Evolutionary conservation across 2,888 invertebrate genomes (phyloP).

Genomic region (Phaonia tiefii): DNA sequence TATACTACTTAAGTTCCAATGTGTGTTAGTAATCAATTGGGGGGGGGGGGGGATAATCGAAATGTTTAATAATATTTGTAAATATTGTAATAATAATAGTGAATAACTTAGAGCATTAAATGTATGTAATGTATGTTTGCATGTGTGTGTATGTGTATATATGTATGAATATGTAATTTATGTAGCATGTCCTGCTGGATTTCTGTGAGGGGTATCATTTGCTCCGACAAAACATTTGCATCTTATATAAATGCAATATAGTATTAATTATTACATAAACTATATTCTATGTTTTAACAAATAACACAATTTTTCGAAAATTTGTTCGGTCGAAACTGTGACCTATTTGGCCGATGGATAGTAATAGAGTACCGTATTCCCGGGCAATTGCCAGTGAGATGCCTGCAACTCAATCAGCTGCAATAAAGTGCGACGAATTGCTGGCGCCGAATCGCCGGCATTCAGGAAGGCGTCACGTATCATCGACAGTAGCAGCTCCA

Average conservation of each 20-base stretch:
- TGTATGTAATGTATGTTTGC: not conserved
- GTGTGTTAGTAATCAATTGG: constrained; percentile 23
- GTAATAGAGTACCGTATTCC: constrained; percentile 94
- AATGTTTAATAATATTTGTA: constrained; percentile 6
- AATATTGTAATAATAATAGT: no score
- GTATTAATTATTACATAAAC: constrained; percentile 43
- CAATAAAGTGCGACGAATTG: constrained; percentile 90
- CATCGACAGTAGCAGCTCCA: constrained; percentile 89
- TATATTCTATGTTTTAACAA: constrained; percentile 29
- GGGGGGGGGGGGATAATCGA: constrained; percentile 24
- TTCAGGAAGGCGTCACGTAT: constrained; percentile 93
- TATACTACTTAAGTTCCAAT: constrained; percentile 3
- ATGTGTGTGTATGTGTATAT: not conserved
- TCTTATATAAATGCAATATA: constrained; percentile 61
- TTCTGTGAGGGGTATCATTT: constrained; percentile 53
- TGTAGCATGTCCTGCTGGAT: constrained; percentile 57
- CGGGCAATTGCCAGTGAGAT: constrained; percentile 94
- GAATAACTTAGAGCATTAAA: constrained; percentile 27
- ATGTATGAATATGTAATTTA: constrained; percentile 21
- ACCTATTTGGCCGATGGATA: constrained; percentile 85
- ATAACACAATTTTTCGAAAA: constrained; percentile 26
- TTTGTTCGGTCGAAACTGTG: constrained; percentile 6
- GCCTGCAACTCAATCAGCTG: constrained; percentile 95
- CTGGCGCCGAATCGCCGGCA: constrained; percentile 86
- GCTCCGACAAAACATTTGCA: constrained; percentile 63